These are phyloP conservation scores for Hydrochoerus hydrochaeris DNA, from an alignment of 2,113 vertebrate species.

Conservation along the genomic window DNA sequence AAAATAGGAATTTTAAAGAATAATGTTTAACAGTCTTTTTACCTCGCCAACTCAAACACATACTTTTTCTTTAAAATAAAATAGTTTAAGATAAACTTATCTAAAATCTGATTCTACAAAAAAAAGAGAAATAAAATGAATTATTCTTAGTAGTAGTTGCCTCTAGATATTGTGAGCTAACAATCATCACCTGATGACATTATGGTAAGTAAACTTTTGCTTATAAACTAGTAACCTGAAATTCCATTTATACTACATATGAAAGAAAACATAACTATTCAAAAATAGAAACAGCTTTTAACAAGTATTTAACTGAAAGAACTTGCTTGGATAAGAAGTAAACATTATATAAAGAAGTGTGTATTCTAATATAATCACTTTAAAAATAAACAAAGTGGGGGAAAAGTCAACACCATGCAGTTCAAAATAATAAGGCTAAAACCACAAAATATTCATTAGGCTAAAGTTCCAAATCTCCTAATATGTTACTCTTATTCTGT, in stretches of 20 bases:
- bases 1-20: constrained; percentile 68
- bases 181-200: background rate
- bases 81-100: constrained; percentile 39
- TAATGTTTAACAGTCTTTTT: constrained; percentile 35
- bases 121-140: constrained; percentile 27
- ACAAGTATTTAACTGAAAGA: constrained; percentile 22
- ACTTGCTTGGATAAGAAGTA: constrained; percentile 39
- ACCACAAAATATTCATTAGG: background rate
- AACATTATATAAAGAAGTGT: background rate
- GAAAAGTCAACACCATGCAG: background rate
- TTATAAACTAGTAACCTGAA: constrained; percentile 3
- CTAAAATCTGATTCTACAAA: constrained; percentile 61
- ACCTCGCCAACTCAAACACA: constrained; percentile 11
- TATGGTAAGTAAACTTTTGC: background rate
- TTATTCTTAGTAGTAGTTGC: constrained; percentile 11
- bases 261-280: constrained; percentile 30
- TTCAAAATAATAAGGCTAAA: constrained; percentile 21
- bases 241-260: constrained; percentile 26
- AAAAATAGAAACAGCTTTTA: constrained; percentile 42
- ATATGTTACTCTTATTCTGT: background rate
- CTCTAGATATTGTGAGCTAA: background rate
- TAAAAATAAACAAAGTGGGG: background rate
- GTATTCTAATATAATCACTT: constrained; percentile 27
- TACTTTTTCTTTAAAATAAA: constrained; percentile 47
- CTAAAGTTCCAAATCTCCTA: background rate